These are phyloP conservation scores for Platygyra sinensis DNA, from an alignment of 64 coral and sea anemone species.

Conservation along the genomic window DNA sequence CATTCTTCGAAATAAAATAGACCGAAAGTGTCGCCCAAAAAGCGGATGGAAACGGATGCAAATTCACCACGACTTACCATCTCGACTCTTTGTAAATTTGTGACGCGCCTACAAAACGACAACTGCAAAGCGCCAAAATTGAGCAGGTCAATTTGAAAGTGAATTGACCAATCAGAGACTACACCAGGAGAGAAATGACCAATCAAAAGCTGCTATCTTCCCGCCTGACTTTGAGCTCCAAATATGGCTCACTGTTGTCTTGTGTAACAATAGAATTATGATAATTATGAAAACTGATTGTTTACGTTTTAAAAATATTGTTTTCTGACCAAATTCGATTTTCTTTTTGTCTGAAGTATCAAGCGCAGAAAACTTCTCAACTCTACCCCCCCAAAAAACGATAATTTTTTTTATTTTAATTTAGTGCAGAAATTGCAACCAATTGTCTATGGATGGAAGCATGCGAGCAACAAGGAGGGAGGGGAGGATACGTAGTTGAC, in stretches of 20 bases:
- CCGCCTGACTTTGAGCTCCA: slow-evolving; percentile 47
- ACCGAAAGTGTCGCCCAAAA: background rate
- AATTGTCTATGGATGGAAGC: too few relatives aligned
- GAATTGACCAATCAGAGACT: slow-evolving; percentile 73
- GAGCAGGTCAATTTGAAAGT: slow-evolving; percentile 68
- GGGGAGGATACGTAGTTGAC: too few relatives aligned
- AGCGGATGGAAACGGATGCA: slow-evolving; percentile 88
- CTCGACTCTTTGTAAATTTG: slow-evolving; percentile 43
- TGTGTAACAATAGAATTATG: background rate
- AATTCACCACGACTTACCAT: slow-evolving; percentile 74
- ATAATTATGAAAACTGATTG: background rate
- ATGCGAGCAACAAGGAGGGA: too few relatives aligned
- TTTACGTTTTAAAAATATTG: too few relatives aligned
- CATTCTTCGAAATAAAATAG: background rate
- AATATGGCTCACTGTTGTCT: slow-evolving; percentile 30
- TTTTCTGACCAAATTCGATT: too few relatives aligned
- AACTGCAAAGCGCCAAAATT: slow-evolving; percentile 71
- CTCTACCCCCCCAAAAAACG: too few relatives aligned
- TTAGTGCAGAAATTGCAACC: too few relatives aligned
- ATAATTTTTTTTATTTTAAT: too few relatives aligned
- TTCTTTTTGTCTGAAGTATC: too few relatives aligned
- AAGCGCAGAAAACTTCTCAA: too few relatives aligned
- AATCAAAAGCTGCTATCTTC: slow-evolving; percentile 78
- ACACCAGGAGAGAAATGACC: slow-evolving; percentile 42
- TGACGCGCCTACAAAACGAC: slow-evolving; percentile 74